Base-by-base conservation (phyloP, 2,113 vertebrate genomes). In the Kryptolebias marmoratus region DNA sequence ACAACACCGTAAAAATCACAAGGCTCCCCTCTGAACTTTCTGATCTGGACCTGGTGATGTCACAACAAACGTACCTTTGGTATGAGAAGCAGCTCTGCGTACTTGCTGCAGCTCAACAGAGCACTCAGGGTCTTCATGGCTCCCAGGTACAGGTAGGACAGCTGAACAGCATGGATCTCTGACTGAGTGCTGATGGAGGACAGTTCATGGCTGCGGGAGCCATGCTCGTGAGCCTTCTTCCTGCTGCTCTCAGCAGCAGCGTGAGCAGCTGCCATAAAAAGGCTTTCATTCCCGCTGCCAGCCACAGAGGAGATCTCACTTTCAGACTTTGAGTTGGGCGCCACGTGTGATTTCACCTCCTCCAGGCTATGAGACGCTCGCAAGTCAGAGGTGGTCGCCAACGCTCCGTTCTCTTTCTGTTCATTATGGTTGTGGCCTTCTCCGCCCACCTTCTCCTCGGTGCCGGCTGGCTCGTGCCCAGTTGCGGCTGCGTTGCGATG, bases 81-180 rank as follows among this genome's bases (percentile, higher is more conserved):
- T 39, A 99, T 97, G 16, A 99, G 93, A 62, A 99, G 90, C 30
- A 99, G 93, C 67, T 99, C 98, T 0, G 97, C 97, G 1, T 99
- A 99, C 88, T 98, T 98, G 90, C 97, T 99, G 75, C 97, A 99
- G 87, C 97, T 98, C 6, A 99, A 95, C 79, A 99, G 95, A 14
- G 95, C 94, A 4, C 97, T 96, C 27, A 99, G 95, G 2, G 96
- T 94, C 89, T 99, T 99, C 97, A 99, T 98, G 77, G 98, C 97
- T 39, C 98, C 96, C 0, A 99, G 94, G 83, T 97, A 98, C 64
- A 99, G 95, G 53, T 97, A 99, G 18, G 98, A 99, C 1, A 99
- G 92, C 89, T 99, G 97, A 16, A 99, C 95, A 0, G 96, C 96
- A 65, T 96, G 94, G 71, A 97, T 95, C 91, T 99, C 98, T 0